These are phyloP conservation scores for Catonia carolina DNA, from an alignment of 2,888 invertebrate species.

Conservation along the genomic window DNA sequence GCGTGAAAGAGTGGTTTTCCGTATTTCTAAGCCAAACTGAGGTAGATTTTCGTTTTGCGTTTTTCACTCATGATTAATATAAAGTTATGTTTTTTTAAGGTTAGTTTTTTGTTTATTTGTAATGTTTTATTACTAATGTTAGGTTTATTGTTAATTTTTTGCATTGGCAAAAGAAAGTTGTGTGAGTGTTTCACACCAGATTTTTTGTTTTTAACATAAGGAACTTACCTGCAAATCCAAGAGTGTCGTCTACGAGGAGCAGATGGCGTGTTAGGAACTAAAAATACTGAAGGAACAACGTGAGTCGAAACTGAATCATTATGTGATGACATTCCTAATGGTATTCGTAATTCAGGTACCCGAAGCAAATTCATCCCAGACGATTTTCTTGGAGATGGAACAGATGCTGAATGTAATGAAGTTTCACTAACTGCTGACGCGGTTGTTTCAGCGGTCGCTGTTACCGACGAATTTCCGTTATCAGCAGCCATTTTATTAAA, in stretches of 20 bases:
- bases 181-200: no score
- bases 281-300: neutral
- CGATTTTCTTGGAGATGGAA: neutral
- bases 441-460: slow-evolving; percentile 15
- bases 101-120: no score
- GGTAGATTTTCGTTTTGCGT: no score
- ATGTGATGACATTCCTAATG: neutral
- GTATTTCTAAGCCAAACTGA: no score
- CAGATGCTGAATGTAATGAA: neutral
- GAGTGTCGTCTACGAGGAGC: slow-evolving; percentile 7
- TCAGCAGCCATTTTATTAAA: no score
- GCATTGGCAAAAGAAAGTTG: no score
- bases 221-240: slow-evolving; percentile 4
- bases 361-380: neutral
- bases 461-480: neutral
- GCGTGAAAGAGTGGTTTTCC: no score
- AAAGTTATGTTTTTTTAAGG: no score
- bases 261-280: neutral
- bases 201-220: no score
- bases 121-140: no score
- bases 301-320: neutral
- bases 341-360: neutral
- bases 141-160: no score
- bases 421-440: neutral
- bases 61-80: no score